These are phyloP conservation scores for Penaeus chinensis DNA, from an alignment of 1,140 invertebrate genomes.

Conservation along the genomic window DNA sequence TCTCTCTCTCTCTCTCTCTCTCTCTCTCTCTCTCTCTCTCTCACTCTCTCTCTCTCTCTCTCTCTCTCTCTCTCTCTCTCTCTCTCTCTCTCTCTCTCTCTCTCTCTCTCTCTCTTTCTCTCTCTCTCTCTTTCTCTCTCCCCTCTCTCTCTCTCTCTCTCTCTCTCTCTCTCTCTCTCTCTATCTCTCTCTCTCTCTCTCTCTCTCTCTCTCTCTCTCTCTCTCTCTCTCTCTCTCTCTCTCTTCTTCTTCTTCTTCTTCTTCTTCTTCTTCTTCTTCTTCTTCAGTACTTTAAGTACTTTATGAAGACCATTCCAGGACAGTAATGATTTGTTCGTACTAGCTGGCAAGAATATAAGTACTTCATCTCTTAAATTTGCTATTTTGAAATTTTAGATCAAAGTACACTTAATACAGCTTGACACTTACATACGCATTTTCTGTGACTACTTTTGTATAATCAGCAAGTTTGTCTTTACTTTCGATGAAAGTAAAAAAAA, in stretches of 20 bases:
- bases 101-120: background rate
- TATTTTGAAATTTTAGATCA: too few species aligned
- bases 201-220: background rate
- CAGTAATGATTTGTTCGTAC: too few species aligned
- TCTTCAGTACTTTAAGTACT: background rate
- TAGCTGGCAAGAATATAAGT: too few species aligned
- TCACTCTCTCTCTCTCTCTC: background rate
- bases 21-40: background rate
- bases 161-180: background rate
- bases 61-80: background rate
- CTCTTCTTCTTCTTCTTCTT: background rate
- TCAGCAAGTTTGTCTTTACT: too few species aligned
- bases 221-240: constrained; percentile 1
- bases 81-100: constrained; percentile 6
- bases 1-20: constrained; percentile 8
- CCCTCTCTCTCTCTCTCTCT: background rate
- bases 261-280: background rate
- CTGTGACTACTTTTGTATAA: too few species aligned
- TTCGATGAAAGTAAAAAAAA: too few species aligned
- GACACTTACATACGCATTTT: too few species aligned
- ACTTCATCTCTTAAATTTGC: too few species aligned
- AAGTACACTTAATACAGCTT: too few species aligned
- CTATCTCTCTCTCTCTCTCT: background rate
- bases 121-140: background rate
- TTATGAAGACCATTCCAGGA: too few species aligned